These are phyloP conservation scores for Tenrec ecaudatus DNA, from an alignment of 2,113 vertebrate genomes.

Conservation along the genomic window DNA sequence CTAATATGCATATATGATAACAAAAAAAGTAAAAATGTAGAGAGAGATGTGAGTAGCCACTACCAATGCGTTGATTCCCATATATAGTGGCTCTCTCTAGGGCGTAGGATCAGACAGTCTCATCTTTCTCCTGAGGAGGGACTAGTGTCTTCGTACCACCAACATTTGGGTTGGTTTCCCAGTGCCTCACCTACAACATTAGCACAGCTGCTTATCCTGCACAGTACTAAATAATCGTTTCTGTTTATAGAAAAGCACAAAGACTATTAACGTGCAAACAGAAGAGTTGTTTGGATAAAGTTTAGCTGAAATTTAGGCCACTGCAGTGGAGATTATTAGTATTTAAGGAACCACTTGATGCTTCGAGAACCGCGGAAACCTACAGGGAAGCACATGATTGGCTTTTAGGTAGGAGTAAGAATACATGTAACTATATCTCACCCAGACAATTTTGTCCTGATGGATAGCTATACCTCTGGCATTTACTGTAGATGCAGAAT, in stretches of 20 bases:
- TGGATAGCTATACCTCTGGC: not conserved
- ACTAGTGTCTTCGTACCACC: too few species aligned
- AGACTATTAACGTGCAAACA: not conserved
- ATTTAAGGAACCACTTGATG: not conserved
- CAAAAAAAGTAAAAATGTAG: not conserved
- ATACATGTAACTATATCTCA: not conserved
- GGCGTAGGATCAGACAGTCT: too few species aligned
- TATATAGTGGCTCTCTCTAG: too few species aligned
- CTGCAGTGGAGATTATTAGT: not conserved
- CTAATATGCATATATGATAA: not conserved
- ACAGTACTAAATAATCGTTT: not conserved
- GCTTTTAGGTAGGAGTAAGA: not conserved
- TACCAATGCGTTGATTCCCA: too few species aligned
- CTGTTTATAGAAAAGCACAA: not conserved
- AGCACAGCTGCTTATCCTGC: not conserved
- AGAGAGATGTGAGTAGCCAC: not conserved
- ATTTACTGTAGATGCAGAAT: constrained; percentile 45
- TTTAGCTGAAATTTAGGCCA: constrained; percentile 19
- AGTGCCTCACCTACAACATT: too few species aligned
- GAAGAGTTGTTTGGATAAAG: not conserved
- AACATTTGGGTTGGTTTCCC: too few species aligned
- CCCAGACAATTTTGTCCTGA: not conserved
- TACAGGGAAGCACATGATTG: not conserved
- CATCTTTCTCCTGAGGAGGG: too few species aligned
- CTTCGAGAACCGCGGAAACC: not conserved